Evolutionary conservation across 2,797 vertebrate genomes (phyloP).

Genomic region (Pipistrellus nathusii): DNA sequence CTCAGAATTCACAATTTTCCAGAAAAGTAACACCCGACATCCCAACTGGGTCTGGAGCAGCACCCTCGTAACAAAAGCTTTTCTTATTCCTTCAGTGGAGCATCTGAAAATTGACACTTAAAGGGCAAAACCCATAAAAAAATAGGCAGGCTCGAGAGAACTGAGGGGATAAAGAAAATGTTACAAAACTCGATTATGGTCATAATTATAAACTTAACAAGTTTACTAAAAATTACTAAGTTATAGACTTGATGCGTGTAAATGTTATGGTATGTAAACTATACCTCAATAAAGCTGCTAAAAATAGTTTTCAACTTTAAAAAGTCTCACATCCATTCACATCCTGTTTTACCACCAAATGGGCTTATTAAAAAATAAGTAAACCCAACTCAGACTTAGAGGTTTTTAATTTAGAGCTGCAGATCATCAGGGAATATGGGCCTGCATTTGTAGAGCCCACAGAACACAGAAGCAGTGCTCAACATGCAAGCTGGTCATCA

Average conservation of each 20-base stretch:
- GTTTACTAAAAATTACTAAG: not conserved
- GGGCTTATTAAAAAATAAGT: not conserved
- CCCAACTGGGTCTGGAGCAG: not conserved
- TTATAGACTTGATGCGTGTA: not conserved
- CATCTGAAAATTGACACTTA: conserved; percentile 15
- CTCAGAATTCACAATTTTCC: conserved; percentile 18
- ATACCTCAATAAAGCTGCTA: not conserved
- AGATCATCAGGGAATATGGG: not conserved
- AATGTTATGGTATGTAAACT: not conserved
- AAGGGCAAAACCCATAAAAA: not conserved
- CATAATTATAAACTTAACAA: conserved; percentile 24
- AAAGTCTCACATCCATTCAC: not conserved
- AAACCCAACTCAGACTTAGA: not conserved
- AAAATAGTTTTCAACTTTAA: not conserved
- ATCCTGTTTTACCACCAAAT: not conserved
- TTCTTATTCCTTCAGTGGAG: not conserved
- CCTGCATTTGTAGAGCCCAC: not conserved
- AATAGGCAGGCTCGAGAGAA: not conserved
- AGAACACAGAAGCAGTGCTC: not conserved
- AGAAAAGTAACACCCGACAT: not conserved
- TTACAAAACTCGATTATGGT: not conserved
- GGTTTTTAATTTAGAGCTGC: not conserved
- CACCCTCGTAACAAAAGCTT: not conserved
- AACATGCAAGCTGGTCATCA: not conserved
- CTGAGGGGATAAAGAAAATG: not conserved